Evolutionary conservation across 2,888 invertebrate species (phyloP), one percentile per base, ranked within the genome.

Genomic region (Gymnosoma rotundatum): DNA sequence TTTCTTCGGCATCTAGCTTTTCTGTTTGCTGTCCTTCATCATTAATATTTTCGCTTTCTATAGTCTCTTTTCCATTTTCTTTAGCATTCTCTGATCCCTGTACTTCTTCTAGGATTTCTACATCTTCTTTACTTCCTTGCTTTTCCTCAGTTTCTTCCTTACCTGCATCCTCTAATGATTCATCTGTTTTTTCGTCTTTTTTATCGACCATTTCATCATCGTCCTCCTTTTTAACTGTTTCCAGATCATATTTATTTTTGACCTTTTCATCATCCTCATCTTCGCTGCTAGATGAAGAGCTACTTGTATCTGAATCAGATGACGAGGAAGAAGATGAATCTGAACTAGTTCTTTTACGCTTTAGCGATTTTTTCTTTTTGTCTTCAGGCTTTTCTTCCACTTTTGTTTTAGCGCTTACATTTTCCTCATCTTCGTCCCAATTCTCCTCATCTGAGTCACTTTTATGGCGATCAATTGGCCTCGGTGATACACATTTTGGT

Each of bases 201-300:
- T 66, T 69, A 1, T 66, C 82, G 18, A 21, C 48, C 91, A 92
- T 88, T 92, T 93, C 61, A 91, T 92, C 83, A 91, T 92, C 87
- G 91, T 92, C 87, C 92, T 80, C 88, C 91, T 79, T 74, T 75
- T 87, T 87, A 5, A 87, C 87, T 12, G 87, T 79, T 50, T 87
- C 90, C 21, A 91, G 88, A 75, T 90, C 90, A 78, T 90, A 91
- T 78, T 90, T 90, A 20, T 86, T 86, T 54, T 92, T 90, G 89
- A 93, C 87, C 92, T 93, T 87, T 93, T 89, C 89, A 48, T 89
- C 90, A 67, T 89, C 89, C 12, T 90, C 90, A 10, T 93, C 93
- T 25, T 91, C 89, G 12, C 89, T 89, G 80, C 88, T 85, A 58
- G 88, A 88, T 83, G 89, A 87, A n/a, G 89, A 88, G 72, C 91